These are phyloP conservation scores for Lepas anatifera DNA, from an alignment of 2,888 invertebrate genomes.

Conservation along the genomic window DNA sequence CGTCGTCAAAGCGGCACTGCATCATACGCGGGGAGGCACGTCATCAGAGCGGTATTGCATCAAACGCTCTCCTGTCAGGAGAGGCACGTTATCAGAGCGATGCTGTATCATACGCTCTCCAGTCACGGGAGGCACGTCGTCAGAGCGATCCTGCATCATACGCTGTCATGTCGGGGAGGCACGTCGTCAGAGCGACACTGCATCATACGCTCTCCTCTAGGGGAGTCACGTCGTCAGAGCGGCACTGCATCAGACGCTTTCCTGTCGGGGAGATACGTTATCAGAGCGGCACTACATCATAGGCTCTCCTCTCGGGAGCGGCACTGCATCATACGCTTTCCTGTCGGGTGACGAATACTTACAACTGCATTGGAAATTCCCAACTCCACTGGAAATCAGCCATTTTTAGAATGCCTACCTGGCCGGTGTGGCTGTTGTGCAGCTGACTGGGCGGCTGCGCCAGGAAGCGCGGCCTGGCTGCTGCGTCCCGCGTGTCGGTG, in stretches of 20 bases:
- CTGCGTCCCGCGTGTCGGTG: neutral
- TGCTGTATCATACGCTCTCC: neutral
- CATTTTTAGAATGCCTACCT: too few species aligned
- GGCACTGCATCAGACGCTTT: too few species aligned
- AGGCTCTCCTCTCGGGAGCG: neutral
- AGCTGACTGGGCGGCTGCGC: neutral
- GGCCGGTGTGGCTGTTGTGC: neutral
- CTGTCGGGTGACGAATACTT: neutral
- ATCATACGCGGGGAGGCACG: too few species aligned
- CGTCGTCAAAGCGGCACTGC: too few species aligned
- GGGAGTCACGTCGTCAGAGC: neutral
- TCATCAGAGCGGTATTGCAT: too few species aligned
- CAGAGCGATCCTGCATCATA: neutral
- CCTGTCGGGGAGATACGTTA: neutral
- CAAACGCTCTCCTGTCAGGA: too few species aligned
- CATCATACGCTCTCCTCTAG: neutral
- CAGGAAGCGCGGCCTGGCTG: neutral
- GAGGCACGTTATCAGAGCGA: neutral
- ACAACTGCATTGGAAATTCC: too few species aligned
- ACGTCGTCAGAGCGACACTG: neutral
- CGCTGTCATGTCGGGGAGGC: too few species aligned
- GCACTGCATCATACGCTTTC: neutral
- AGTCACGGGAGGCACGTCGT: neutral
- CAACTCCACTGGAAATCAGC: too few species aligned
- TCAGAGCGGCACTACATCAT: neutral